phyloP scores from a whole-genome alignment of 2,888 invertebrate genomes.

The Malacosoma neustria region DNA sequence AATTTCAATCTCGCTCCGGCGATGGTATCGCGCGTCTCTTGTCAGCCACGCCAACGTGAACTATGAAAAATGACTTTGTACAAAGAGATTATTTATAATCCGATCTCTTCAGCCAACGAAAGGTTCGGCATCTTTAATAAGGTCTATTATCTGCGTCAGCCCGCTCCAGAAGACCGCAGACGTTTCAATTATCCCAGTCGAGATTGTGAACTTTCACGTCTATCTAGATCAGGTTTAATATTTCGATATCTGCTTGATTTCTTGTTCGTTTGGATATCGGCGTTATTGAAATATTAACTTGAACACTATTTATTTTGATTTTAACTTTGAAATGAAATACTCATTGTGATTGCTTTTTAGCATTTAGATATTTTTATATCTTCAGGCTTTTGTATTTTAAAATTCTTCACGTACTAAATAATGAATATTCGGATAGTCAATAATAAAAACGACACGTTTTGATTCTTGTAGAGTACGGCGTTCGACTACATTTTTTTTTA shows the following conservation, averaged over 20 bases:
- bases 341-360: too few relatives aligned
- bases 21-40: conserved; percentile 39
- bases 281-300: too few relatives aligned
- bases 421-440: too few relatives aligned
- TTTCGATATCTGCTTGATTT: conserved; percentile 1
- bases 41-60: conserved; percentile 30
- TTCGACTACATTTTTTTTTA: too few relatives aligned
- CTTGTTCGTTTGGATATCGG: too few relatives aligned
- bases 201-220: conserved; percentile 24
- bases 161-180: conserved; percentile 35
- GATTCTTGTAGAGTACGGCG: too few relatives aligned
- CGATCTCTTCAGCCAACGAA: conserved; percentile 33
- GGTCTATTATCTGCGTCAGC: conserved; percentile 51
- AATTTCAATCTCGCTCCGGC: conserved; percentile 39
- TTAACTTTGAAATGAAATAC: too few relatives aligned
- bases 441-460: too few relatives aligned
- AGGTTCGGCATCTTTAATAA: conserved; percentile 61
- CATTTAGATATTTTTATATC: background rate
- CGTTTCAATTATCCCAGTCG: conserved; percentile 48
- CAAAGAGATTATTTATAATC: conserved; percentile 56
- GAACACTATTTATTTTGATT: too few relatives aligned
- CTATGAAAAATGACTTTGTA: conserved; percentile 42
- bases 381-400: too few relatives aligned
- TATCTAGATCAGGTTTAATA: background rate
- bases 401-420: too few relatives aligned